Evolutionary conservation across 2,888 invertebrate genomes (phyloP).

Genomic region (Drosophila silvestris): DNA sequence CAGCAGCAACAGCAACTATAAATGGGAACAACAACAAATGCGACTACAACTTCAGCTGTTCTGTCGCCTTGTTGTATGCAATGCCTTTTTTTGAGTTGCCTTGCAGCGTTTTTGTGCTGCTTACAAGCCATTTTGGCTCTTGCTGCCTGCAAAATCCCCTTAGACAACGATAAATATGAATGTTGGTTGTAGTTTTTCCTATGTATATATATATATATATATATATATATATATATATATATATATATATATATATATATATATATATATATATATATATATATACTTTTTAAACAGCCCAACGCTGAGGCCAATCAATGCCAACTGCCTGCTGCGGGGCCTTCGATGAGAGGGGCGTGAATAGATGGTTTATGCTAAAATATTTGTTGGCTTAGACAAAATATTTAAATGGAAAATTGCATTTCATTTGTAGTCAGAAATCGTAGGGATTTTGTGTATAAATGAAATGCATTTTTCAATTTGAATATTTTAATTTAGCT

Average conservation of each 20-base stretch:
- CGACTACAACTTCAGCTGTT: slow-evolving; percentile 10
- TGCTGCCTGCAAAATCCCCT: neutral
- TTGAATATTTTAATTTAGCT: neutral
- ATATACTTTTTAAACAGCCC: neutral
- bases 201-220: neutral
- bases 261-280: neutral
- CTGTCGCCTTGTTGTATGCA: slow-evolving; percentile 45
- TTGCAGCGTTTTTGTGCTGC: slow-evolving; percentile 51
- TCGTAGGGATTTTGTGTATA: neutral
- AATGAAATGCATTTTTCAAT: slow-evolving; percentile 13
- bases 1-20: neutral
- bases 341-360: slow-evolving; percentile 21
- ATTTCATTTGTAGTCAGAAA: neutral
- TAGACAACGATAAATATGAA: slow-evolving; percentile 19
- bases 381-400: neutral
- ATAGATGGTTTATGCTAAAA: neutral
- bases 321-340: slow-evolving; percentile 27
- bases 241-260: neutral
- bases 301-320: slow-evolving; percentile 56
- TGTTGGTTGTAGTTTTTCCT: slow-evolving; percentile 16
- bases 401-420: neutral
- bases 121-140: slow-evolving; percentile 32
- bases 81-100: slow-evolving; percentile 23
- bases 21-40: neutral
- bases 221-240: neutral